Conservation (phyloP, 2,113 vertebrate species). For the Solenodon paradoxus region DNA sequence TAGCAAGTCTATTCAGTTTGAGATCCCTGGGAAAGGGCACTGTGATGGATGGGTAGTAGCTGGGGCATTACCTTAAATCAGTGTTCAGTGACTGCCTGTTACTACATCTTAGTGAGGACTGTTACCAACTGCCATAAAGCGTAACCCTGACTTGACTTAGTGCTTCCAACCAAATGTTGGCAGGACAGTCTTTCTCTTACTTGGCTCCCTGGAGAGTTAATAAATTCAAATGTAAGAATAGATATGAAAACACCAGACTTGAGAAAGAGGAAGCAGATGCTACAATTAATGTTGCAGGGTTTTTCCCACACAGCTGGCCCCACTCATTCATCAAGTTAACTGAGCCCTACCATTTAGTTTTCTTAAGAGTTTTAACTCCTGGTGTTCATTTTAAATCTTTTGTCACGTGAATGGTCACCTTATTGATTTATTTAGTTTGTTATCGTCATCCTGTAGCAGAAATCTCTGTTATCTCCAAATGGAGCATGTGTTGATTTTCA, state of each 20-base stretch:
- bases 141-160: not conserved
- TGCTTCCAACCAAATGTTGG: not conserved
- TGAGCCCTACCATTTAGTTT: not conserved
- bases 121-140: not conserved
- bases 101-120: not conserved
- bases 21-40: not conserved
- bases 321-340: not conserved
- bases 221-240: not conserved
- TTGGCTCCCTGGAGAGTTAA: not conserved
- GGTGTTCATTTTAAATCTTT: slow-evolving; percentile 16
- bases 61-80: not conserved
- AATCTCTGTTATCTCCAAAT: not conserved
- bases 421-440: not conserved
- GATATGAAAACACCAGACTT: not conserved
- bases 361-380: not conserved
- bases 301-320: not conserved
- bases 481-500: not conserved
- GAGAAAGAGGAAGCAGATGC: not conserved
- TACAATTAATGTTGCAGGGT: not conserved
- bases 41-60: not conserved
- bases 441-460: not conserved
- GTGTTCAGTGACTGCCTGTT: not conserved
- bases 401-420: not conserved
- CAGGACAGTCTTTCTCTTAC: not conserved
- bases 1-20: not conserved